Evolutionary conservation across 2,113 vertebrate genomes (phyloP), one percentile per base, ranked within the genome.

Genomic region (Ceyx cyanopectus): DNA sequence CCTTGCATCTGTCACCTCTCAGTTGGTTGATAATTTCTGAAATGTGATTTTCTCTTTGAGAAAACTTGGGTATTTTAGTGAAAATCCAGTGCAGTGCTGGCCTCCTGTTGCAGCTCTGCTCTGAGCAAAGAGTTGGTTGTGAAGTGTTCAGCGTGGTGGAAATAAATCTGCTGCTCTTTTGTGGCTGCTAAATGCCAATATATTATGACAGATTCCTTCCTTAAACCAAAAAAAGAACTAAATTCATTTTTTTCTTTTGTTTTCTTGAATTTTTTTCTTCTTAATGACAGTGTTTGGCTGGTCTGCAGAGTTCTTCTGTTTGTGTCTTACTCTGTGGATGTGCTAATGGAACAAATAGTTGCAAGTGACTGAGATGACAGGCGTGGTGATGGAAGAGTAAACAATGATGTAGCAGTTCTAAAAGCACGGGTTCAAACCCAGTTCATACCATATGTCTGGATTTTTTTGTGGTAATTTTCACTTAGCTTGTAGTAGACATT

Each of bases 341-440:
- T 79, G 81, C 40, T 92, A 12, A 87, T 91, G 94, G 94, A 94
- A 89, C 77, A 87, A 85, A 84, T 27, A 62, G 81, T 85, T 26
- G 22, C 1, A 15, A 92, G 87, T 34, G 83, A 5, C 89, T 61
- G 78, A 3, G 65, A 9, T 46, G 94, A 41, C 89, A 87, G 53
- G 61, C 21, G 17, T 6, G 63, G 20, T 72, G 91, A 68, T 85
- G 93, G 84, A 89, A 63, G 87, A 93, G 87, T 68, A 87, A 95
- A 95, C 87, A 89, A 17, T 94, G 95, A 91, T 65, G 93, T 72
- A 92, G 94, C 95, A 94, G 14, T 95, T 91, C 89, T 81, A 5
- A 51, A 43, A 67, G 62, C 78, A 3, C 5, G 89, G 90, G 85
- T 92, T 86, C 94, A 93, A 61, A 5, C 54, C 90, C 87, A 87